Base-by-base conservation (phyloP, 1,140 invertebrate genomes). In the Calycopis cecrops region DNA sequence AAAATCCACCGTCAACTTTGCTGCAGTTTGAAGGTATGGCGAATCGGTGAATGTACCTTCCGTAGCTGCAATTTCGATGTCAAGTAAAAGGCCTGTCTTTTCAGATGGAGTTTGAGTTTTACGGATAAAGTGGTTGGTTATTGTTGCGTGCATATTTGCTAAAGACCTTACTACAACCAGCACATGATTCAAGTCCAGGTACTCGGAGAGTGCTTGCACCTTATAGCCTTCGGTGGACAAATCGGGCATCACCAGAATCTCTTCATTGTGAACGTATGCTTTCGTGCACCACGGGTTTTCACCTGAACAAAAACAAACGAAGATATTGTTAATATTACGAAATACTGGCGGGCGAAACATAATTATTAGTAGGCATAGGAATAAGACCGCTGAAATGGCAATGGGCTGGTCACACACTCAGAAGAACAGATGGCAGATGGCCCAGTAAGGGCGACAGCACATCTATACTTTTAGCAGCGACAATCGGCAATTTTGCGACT, bases 71-170 rank as follows among this genome's bases (percentile, higher is more conserved):
- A 34, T 14, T 9, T 33, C 34, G 3, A 54, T 33, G 33, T 44
- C 40, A 9, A 3, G 11, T 3, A 54, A 16, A 21, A n/a, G 14
- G 10, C 28, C 44, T 14, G 4, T 28, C 11, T 28, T 28, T 3
- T n/a, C 9, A 4, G 52, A 28, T 28, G 21, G 21, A 3, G 21
- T 35, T 9, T 51, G 10, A 8, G 53, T 48, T 10, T 33, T 66
- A 40, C 64, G 69, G 12, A 60, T 66, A 0, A 73, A 69, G 28
- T 67, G 57, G 60, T 78, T 79, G 8, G 72, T 64, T 37, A 69
- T 70, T 3, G 69, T 61, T 4, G 83, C 80, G 55, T 86, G 83
- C 47, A 78, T 81, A n/a, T 67, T 69, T 11, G 83, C 83, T 3
- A 82, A 4, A 6, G 76, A 52, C 0, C 65, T 51, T 0, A 63